Base-by-base conservation (phyloP, 2,797 vertebrate species). In the Sebastes dallii region DNA sequence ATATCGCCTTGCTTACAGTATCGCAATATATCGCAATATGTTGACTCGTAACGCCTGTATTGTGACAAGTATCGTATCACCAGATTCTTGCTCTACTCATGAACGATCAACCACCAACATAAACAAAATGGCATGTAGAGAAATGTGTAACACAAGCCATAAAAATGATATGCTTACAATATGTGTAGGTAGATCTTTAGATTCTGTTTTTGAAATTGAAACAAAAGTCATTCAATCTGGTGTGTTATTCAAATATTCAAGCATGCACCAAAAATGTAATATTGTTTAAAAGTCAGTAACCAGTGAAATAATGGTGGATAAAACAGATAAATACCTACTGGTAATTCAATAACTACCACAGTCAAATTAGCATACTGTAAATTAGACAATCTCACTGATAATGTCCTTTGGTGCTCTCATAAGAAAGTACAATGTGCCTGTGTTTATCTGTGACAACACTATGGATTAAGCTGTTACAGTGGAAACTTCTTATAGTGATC, bases 361-460 rank as follows among this genome's bases (percentile, higher is more conserved):
- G 34, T 59, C 18, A 22, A 46, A 27, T 30, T 64, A 39, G 20
- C 7, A 25, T 39, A 56, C 32, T 39, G 6, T 69, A 30, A 52
- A 10, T 42, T 25, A 80, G 58, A 86, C 29, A 22, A 54, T 22
- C 20, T 56, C 13, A 16, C 11, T 25, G 56, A 71, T 79, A 66
- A 61, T 29, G 16, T 66, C n/a, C 22, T 66, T 20, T 66, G 25
- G 5, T 70, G 27, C 12, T 16, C 22, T 74, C 27, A 76, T 32
- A 16, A 66, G 18, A 56, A 59, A 36, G 32, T 25, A 75, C 11
- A 78, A 29, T 18, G 61, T 58, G 64, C 9, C 18, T 13, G 3
- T 62, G 71, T 75, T 72, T 24, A 52, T 86, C 59, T n/a, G 30
- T 30, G 30, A 70, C 75, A 58, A 34, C 22, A 39, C 34, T 66